Conservation (phyloP, 1,140 invertebrate genomes). For the Bombus pyrosoma region DNA sequence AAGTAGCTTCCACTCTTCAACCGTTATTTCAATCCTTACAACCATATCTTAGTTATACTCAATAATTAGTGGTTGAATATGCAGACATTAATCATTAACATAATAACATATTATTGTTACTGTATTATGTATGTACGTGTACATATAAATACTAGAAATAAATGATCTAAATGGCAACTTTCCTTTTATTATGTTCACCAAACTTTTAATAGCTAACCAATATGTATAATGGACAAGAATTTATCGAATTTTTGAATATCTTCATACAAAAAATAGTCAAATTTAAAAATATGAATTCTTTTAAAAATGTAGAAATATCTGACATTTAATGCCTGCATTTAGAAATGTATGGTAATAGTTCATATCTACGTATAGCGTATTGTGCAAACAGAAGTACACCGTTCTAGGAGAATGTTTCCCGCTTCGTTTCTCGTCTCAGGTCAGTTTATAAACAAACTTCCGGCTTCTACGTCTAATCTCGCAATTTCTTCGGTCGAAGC, state of each 20-base stretch:
- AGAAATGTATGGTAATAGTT: neutral
- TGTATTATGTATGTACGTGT: neutral
- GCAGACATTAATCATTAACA: neutral
- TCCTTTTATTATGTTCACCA: too few species aligned
- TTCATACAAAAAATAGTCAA: neutral
- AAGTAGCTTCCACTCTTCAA: neutral
- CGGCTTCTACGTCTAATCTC: neutral
- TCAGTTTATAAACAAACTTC: neutral
- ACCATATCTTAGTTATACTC: neutral
- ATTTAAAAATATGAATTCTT: neutral
- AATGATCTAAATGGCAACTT: too few species aligned
- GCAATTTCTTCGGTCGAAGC: conserved; percentile 10
- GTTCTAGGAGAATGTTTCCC: neutral
- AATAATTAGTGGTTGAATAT: neutral
- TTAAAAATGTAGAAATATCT: neutral
- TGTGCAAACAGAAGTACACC: neutral
- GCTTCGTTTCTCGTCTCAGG: neutral
- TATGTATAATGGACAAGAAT: too few species aligned
- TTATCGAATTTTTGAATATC: neutral
- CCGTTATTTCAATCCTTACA: neutral
- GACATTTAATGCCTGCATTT: neutral
- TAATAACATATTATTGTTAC: neutral
- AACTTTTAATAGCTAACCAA: too few species aligned
- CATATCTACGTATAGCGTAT: neutral
- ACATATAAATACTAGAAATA: too few species aligned